Percentiles rank a stretch among this genome's conserved stretches.
These are phyloP conservation scores for Andrena camellia DNA, from an alignment of 2,888 invertebrate species.

Conservation along the genomic window DNA sequence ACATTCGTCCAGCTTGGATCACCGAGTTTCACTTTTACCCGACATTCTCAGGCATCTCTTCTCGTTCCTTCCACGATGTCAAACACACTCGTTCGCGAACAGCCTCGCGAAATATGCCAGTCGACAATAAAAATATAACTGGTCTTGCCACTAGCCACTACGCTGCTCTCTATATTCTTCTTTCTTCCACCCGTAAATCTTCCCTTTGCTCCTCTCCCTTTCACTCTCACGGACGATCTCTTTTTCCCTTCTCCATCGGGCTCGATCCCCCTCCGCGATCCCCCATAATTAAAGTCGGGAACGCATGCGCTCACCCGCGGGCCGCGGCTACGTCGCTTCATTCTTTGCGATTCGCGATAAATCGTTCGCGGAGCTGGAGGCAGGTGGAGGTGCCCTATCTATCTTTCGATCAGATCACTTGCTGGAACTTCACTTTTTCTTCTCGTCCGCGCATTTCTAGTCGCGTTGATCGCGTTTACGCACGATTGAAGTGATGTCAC, in stretches of 20 bases:
- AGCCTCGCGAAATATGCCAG: constrained; percentile 53
- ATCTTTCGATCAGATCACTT: too few relatives aligned
- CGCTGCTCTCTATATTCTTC: constrained; percentile 22
- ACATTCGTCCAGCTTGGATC: constrained; percentile 50
- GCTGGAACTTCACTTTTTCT: neutral
- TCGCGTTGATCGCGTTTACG: too few relatives aligned
- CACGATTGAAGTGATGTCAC: too few relatives aligned
- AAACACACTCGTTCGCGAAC: constrained; percentile 27
- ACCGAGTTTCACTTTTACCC: constrained; percentile 70
- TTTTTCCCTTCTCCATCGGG: constrained; percentile 54
- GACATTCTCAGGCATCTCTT: constrained; percentile 68
- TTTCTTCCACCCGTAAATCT: constrained; percentile 38
- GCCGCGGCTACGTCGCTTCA: neutral
- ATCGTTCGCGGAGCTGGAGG: neutral
- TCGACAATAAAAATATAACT: constrained; percentile 64
- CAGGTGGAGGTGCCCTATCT: too few relatives aligned
- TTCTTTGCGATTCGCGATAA: constrained; percentile 29
- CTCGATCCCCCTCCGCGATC: constrained; percentile 20
- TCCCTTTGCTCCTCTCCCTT: constrained; percentile 33
- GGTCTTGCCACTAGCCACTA: constrained; percentile 45
- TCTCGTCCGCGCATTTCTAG: neutral
- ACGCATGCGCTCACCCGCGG: constrained; percentile 50
- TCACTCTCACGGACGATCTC: constrained; percentile 40
- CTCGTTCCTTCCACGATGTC: constrained; percentile 21
- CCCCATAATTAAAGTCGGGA: constrained; percentile 36